Conservation (phyloP, 2,797 vertebrate genomes). For the Anguilla anguilla region DNA sequence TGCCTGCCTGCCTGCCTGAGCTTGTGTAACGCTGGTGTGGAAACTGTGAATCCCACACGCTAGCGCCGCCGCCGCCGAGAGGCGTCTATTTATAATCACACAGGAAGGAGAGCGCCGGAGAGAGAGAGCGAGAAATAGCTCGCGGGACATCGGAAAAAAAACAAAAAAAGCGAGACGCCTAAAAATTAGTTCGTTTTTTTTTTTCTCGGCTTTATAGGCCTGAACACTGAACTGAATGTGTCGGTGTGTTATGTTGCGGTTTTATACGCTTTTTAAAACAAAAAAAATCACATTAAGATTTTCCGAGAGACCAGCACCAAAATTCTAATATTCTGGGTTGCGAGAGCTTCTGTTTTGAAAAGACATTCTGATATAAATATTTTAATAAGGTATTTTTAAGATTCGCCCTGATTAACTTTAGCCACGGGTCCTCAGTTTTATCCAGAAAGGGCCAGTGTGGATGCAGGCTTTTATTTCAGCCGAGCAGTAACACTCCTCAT, state of each 20-base stretch:
- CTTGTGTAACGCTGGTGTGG: not conserved
- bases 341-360: not conserved
- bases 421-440: too few relatives aligned
- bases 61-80: not conserved
- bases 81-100: not conserved
- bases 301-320: not conserved
- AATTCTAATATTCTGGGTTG: too few relatives aligned
- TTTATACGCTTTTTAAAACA: not conserved
- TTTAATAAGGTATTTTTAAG: too few relatives aligned
- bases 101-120: not conserved
- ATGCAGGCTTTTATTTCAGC: too few relatives aligned
- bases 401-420: too few relatives aligned
- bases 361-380: not conserved
- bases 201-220: not conserved
- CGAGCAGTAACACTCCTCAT: too few relatives aligned
- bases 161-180: not conserved
- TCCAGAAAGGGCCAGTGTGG: too few relatives aligned
- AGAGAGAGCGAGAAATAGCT: not conserved
- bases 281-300: not conserved
- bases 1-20: not conserved
- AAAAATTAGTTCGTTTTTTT: not conserved
- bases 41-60: slow-evolving; percentile 18
- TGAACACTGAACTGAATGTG: not conserved
- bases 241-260: not conserved
- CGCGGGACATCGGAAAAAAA: not conserved